Conservation (phyloP, 2,113 vertebrate genomes). For the Phyllostomus discolor region DNA sequence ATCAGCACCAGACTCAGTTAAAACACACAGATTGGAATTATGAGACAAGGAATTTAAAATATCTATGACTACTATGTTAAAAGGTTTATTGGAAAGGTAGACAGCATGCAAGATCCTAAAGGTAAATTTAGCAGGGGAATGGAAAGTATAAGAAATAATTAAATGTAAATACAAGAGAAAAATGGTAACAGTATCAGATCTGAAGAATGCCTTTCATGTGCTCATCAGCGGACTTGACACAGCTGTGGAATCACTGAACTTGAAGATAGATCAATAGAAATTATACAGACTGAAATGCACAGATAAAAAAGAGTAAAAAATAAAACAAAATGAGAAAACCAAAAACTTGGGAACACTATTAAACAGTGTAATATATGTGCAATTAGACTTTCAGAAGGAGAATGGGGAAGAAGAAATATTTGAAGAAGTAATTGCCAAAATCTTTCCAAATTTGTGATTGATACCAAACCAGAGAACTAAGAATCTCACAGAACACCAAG, state of each 20-base stretch:
- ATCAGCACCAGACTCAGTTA: neutral
- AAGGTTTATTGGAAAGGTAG: neutral
- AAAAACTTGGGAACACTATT: neutral
- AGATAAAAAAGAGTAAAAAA: neutral
- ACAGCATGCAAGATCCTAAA: neutral
- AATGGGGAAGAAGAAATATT: neutral
- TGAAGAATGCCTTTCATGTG: neutral
- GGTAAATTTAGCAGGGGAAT: neutral
- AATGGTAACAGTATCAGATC: neutral
- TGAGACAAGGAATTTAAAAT: neutral
- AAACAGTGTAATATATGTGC: neutral
- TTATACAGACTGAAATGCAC: neutral
- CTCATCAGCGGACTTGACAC: neutral
- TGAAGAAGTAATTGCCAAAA: neutral
- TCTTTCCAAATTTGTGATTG: constrained; percentile 1
- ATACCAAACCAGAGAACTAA: neutral
- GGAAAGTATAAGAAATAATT: neutral
- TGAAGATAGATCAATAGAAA: neutral
- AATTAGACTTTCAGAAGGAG: neutral
- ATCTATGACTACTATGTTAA: neutral
- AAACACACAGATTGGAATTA: neutral
- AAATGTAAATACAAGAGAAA: neutral
- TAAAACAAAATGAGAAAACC: neutral
- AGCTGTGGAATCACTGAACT: neutral
- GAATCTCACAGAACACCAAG: neutral